phyloP scores from a whole-genome alignment of 2,888 invertebrate species.

The Chymomyza caudatula region DNA sequence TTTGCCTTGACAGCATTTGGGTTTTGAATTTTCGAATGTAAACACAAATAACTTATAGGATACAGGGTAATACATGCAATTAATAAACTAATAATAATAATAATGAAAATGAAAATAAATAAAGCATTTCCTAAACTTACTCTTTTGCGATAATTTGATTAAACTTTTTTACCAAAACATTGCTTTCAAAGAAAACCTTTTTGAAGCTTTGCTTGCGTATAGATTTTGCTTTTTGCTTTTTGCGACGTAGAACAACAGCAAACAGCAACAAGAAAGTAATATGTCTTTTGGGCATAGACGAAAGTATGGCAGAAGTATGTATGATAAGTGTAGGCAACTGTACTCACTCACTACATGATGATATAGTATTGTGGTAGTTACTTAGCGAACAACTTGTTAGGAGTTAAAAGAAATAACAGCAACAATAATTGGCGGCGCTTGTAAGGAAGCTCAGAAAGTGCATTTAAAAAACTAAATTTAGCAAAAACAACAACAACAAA shows the following conservation, averaged over 20 bases:
- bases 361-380: too few species aligned
- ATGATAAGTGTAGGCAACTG: constrained; percentile 13
- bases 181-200: constrained; percentile 44
- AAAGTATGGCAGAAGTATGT: constrained; percentile 33
- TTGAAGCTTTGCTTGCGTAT: constrained; percentile 58
- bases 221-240: constrained; percentile 69
- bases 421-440: constrained; percentile 78
- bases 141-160: constrained; percentile 33
- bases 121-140: neutral
- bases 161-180: constrained; percentile 51
- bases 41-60: constrained; percentile 81
- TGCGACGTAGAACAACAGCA: constrained; percentile 44
- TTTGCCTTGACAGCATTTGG: constrained; percentile 64
- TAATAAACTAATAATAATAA: constrained; percentile 80
- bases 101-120: constrained; percentile 2
- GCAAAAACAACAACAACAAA: constrained; percentile 31
- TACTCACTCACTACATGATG: too few species aligned
- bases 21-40: constrained; percentile 44
- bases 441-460: constrained; percentile 76
- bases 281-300: constrained; percentile 45
- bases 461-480: constrained; percentile 69
- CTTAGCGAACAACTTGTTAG: neutral
- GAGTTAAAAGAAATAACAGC: constrained; percentile 50
- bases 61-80: constrained; percentile 97
- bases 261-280: too few species aligned